A percentile compares a stretch with the other conserved stretches of the same genome.
These are phyloP conservation scores for Cherax destructor DNA, from an alignment of 1,140 invertebrate genomes.

Conservation along the genomic window DNA sequence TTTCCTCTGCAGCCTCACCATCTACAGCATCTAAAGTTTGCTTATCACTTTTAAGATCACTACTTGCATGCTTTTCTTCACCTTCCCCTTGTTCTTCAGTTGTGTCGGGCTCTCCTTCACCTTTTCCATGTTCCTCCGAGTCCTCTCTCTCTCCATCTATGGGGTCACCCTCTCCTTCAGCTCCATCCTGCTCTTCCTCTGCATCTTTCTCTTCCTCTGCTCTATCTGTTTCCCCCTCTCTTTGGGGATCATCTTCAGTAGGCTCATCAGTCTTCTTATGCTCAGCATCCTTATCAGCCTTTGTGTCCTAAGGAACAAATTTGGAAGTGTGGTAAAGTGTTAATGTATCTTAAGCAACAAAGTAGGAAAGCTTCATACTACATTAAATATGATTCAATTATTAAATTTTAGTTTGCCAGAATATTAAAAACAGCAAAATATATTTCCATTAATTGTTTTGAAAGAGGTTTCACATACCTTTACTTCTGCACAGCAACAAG, in stretches of 20 bases:
- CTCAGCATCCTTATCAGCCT: constrained; percentile 39
- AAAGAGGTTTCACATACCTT: constrained; percentile 74
- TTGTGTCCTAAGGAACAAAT: background rate
- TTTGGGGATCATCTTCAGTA: constrained; percentile 41
- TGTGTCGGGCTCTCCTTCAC: background rate
- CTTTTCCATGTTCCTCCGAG: constrained; percentile 21
- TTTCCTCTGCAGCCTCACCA: constrained; percentile 8
- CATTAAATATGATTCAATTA: background rate
- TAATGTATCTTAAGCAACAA: too few relatives aligned
- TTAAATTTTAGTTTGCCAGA: constrained; percentile 57
- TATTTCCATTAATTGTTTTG: background rate
- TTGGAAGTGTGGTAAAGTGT: background rate
- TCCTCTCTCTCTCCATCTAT: background rate
- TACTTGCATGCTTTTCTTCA: background rate
- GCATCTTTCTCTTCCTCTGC: background rate
- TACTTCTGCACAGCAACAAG: constrained; percentile 84
- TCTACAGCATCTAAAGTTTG: constrained; percentile 13
- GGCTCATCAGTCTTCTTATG: constrained; percentile 67
- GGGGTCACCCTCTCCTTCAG: background rate
- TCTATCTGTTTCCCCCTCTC: background rate
- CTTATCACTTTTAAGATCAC: background rate
- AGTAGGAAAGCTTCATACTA: background rate
- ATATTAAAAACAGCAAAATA: background rate
- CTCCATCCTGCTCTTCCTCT: background rate
- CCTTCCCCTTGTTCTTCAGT: background rate